Conservation (phyloP, 2,888 invertebrate species). For the Pandemis corylana region DNA sequence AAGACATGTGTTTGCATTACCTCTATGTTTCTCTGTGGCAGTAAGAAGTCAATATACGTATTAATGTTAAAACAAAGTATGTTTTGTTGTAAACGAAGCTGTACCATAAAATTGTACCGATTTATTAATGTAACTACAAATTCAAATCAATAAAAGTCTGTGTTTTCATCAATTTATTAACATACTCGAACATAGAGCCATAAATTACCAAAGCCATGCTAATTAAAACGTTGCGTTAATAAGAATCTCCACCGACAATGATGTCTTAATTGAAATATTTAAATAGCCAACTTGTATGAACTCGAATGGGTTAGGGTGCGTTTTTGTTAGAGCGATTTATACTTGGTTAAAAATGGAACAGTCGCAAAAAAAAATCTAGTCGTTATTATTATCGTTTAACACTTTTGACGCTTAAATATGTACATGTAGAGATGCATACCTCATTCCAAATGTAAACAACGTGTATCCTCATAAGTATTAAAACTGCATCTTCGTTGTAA, state of each 20-base stretch:
- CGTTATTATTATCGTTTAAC: too few species aligned
- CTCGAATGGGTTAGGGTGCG: constrained; percentile 44
- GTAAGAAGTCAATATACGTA: too few species aligned
- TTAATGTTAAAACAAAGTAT: too few species aligned
- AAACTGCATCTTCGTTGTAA: too few species aligned
- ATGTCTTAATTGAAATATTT: constrained; percentile 68
- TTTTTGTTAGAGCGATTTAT: constrained; percentile 29
- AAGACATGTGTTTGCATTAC: too few species aligned
- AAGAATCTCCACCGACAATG: constrained; percentile 57
- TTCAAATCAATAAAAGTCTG: neutral
- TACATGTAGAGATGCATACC: too few species aligned
- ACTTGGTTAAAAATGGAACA: neutral
- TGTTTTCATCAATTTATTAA: neutral
- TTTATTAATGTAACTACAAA: neutral
- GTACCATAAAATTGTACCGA: neutral
- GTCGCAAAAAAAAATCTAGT: too few species aligned
- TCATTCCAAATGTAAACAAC: too few species aligned
- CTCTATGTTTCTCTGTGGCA: neutral
- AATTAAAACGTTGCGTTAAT: constrained; percentile 46
- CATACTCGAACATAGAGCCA: neutral
- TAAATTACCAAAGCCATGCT: constrained; percentile 30
- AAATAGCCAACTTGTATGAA: constrained; percentile 53
- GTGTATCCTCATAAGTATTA: too few species aligned
- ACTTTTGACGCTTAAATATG: too few species aligned
- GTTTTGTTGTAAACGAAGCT: neutral